Percentiles rank a stretch among this genome's conserved stretches.
Evolutionary conservation across 2,113 vertebrate species (phyloP).

Genomic region (Athene noctua): DNA sequence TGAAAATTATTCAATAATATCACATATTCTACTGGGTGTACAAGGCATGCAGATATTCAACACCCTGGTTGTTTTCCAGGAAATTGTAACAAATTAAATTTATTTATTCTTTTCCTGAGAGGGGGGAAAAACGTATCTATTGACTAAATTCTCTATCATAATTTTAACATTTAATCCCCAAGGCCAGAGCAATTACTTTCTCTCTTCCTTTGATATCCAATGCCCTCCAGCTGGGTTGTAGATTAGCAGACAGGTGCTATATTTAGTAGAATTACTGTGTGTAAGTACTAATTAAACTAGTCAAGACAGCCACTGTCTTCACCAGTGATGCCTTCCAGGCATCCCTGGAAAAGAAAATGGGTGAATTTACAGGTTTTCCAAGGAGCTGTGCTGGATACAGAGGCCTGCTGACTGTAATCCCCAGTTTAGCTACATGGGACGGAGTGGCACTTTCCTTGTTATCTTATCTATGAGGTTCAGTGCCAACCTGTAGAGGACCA

Average conservation of each 20-base stretch:
- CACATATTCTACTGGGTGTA: not conserved
- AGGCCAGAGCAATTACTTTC: not conserved
- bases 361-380: not conserved
- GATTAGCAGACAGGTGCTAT: not conserved
- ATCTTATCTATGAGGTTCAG: not conserved
- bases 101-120: not conserved
- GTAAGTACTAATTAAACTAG: slow-evolving; percentile 3
- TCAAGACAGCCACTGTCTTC: not conserved
- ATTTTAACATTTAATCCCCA: not conserved
- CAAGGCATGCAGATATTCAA: not conserved
- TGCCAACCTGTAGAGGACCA: not conserved
- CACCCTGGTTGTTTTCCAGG: not conserved
- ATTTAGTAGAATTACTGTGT: slow-evolving; percentile 6
- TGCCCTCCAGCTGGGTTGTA: not conserved
- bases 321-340: not conserved
- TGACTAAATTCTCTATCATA: not conserved
- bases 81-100: not conserved
- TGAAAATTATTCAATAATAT: not conserved
- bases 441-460: not conserved
- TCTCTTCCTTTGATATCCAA: not conserved
- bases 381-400: not conserved
- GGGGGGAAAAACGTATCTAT: not conserved
- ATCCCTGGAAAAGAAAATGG: not conserved
- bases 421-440: not conserved
- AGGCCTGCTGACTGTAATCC: not conserved